Base-by-base conservation (phyloP, 2,113 vertebrate species). In the Hippotragus niger region DNA sequence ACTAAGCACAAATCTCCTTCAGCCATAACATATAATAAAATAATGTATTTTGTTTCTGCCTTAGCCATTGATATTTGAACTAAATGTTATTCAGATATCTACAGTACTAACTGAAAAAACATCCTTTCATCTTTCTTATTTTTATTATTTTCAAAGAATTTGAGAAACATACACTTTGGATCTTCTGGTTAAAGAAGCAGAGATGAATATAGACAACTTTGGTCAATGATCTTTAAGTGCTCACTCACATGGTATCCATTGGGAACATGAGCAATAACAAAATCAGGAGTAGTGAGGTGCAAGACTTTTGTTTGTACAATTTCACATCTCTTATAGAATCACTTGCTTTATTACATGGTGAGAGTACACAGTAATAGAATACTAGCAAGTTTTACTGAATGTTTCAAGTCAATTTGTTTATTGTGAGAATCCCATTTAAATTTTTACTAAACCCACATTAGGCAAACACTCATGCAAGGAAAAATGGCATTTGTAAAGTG, bases 351-450 rank as follows among this genome's bases (percentile, higher is more conserved):
- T 50, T 83, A 50, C 33, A 85, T 31, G 33, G 36, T 91, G 17
- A 96, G 9, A 84, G 31, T 21, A 80, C 3, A 60, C 3, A 90
- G 6, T 64, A 84, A 80, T 7, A 52, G 23, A 93, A 57, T 64
- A 36, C 15, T 58, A 88, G 15, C 40, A 36, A 7, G 9, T 89
- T 83, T 81, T 57, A 47, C 27, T 91, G 55, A 76, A 11, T 43
- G 25, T 45, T 86, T 55, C 31, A 36, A 17, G 7, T 71, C 36
- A 33, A 88, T 43, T 80, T 87, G 6, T 21, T 92, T 95, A 71
- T 86, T 96, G 85, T 94, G 31, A 82, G 23, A 97, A 55, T 83
- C 82, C 2, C 64, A 82, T 50, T 96, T 58, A 86, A 62, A 89
- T 60, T 58, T 82, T 86, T 71, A 78, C 13, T 55, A 97, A 95